Percentiles rank a stretch among this genome's conserved stretches.
Evolutionary conservation across 2,888 invertebrate genomes (phyloP).

Genomic region (Lagria hirta): DNA sequence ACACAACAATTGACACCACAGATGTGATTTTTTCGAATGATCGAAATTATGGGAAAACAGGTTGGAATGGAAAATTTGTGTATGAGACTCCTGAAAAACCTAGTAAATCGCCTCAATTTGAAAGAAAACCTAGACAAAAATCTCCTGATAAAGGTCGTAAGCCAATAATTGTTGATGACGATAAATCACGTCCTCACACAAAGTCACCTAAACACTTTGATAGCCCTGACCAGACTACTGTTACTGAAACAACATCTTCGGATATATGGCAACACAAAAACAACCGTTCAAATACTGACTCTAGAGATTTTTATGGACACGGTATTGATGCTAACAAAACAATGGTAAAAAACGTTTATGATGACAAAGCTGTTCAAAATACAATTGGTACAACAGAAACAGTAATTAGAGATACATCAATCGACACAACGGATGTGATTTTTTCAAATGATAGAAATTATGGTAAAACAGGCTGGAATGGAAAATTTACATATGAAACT

Average conservation of each 20-base stretch:
- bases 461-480: slow-evolving; percentile 54
- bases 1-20: slow-evolving; percentile 53
- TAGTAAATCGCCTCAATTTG: slow-evolving; percentile 15
- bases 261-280: no score
- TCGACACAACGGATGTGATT: slow-evolving; percentile 52
- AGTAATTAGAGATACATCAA: slow-evolving; percentile 57
- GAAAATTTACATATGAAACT: slow-evolving; percentile 48
- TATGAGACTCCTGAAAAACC: slow-evolving; percentile 41
- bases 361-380: slow-evolving; percentile 49
- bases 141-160: no score
- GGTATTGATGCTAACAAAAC: slow-evolving; percentile 42
- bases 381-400: slow-evolving; percentile 52
- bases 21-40: slow-evolving; percentile 50
- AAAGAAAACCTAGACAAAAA: slow-evolving; percentile 1
- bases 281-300: no score
- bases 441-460: slow-evolving; percentile 51
- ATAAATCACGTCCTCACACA: no score
- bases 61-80: slow-evolving; percentile 51
- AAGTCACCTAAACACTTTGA: no score
- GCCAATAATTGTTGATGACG: no score
- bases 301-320: slow-evolving; percentile 49
- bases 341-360: slow-evolving; percentile 47
- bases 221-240: no score
- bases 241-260: no score
- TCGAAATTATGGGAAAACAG: slow-evolving; percentile 50